Percentiles rank a stretch among this genome's conserved stretches.
phyloP scores from a whole-genome alignment of 2,113 vertebrate species.

The Paramormyrops kingsleyae region DNA sequence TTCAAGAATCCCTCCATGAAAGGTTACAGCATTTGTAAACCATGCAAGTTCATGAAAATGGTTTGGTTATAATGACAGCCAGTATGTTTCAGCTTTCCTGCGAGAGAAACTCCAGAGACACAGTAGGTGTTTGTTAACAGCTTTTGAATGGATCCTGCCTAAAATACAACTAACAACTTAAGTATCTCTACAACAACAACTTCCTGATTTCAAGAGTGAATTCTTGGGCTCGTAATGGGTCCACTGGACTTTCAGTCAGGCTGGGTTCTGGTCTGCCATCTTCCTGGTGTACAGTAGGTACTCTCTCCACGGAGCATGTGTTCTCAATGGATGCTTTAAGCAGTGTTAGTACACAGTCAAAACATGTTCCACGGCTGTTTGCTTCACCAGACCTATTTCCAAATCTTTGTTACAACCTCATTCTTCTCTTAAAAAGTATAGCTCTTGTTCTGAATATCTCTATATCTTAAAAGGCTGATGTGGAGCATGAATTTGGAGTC shows the following conservation, averaged over 20 bases:
- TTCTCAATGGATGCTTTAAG: background rate
- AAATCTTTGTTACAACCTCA: background rate
- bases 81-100: background rate
- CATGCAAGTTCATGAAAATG: background rate
- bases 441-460: background rate
- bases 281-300: background rate
- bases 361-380: background rate
- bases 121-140: background rate
- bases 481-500: background rate
- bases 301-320: background rate
- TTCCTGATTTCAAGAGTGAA: background rate
- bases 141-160: background rate
- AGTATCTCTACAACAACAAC: background rate
- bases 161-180: background rate
- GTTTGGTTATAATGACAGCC: background rate
- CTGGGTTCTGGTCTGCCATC: background rate
- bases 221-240: background rate
- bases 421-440: background rate
- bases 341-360: background rate
- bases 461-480: background rate
- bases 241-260: background rate
- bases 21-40: background rate
- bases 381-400: background rate
- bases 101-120: background rate
- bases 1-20: background rate